Percentiles rank a stretch among this genome's conserved stretches.
Evolutionary conservation across 2,797 vertebrate genomes (phyloP).

Genomic region (Lacerta agilis): DNA sequence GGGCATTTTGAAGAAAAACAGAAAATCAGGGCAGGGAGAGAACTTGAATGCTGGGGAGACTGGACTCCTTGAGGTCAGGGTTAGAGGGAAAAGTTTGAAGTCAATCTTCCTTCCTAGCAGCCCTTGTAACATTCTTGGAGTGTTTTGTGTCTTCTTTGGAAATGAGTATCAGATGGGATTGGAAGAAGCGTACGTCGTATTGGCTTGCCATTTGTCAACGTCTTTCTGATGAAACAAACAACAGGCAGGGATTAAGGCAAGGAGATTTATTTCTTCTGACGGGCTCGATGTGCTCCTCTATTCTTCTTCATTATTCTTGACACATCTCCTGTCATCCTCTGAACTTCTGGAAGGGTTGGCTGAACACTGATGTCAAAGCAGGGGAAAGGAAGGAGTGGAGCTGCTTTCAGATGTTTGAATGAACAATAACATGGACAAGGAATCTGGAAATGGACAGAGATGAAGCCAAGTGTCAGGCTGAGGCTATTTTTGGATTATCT

Average conservation of each 20-base stretch:
- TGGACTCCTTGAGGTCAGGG: constrained; percentile 10
- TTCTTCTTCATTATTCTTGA: constrained; percentile 56
- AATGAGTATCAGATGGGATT: not conserved
- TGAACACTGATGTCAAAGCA: not conserved
- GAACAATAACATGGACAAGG: not conserved
- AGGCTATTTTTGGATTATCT: rapidly evolving
- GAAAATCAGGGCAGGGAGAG: not conserved
- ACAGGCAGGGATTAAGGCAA: constrained; percentile 5
- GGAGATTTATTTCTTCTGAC: constrained; percentile 52
- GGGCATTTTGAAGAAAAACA: not conserved
- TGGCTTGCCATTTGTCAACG: not conserved
- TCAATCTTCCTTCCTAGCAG: constrained; percentile 12
- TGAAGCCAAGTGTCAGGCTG: not conserved
- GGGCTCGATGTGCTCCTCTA: not conserved
- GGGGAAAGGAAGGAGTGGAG: constrained; percentile 12
- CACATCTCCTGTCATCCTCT: constrained; percentile 41
- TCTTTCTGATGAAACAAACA: constrained; percentile 17
- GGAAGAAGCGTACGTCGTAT: not conserved
- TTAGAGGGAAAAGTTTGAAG: constrained; percentile 10
- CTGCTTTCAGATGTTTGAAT: constrained; percentile 16
- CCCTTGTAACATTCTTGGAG: constrained; percentile 26
- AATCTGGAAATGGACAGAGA: not conserved
- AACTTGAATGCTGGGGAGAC: not conserved
- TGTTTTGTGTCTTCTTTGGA: not conserved
- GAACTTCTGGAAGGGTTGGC: constrained; percentile 2